Evolutionary conservation across 1,140 invertebrate genomes (phyloP).

Genomic region (Lepidurus apus): DNA sequence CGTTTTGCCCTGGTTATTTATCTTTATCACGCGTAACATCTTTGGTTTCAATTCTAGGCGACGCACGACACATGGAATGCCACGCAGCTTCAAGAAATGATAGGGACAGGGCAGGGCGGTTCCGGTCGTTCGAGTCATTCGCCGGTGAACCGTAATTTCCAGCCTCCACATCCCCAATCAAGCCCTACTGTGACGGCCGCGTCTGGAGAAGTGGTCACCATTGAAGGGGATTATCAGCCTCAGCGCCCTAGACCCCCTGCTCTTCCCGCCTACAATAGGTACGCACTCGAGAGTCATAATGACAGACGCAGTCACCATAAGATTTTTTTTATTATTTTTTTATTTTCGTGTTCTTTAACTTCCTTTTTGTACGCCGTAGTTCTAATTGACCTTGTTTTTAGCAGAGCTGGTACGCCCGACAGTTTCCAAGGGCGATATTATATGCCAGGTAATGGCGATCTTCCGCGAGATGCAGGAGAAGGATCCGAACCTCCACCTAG

Average conservation of each 20-base stretch:
- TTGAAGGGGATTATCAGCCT: slow-evolving; percentile 59
- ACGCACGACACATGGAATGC: slow-evolving; percentile 54
- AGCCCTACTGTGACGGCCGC: background rate
- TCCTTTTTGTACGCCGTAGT: background rate
- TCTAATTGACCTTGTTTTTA: background rate
- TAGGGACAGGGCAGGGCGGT: slow-evolving; percentile 30
- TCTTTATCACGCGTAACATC: background rate
- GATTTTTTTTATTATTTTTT: background rate
- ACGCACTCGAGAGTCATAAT: slow-evolving; percentile 33
- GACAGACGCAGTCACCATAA: background rate
- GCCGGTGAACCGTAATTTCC: slow-evolving; percentile 22
- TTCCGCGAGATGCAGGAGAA: background rate
- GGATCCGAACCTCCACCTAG: slow-evolving; percentile 26
- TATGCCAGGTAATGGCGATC: background rate
- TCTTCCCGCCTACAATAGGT: slow-evolving; percentile 27
- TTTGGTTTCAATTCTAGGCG: slow-evolving; percentile 43
- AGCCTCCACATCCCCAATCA: slow-evolving; percentile 13
- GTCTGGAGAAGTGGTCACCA: slow-evolving; percentile 56
- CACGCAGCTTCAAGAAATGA: slow-evolving; percentile 44
- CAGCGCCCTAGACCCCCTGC: slow-evolving; percentile 37
- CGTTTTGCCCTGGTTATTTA: slow-evolving; percentile 16
- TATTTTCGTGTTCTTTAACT: background rate
- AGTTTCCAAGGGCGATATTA: slow-evolving; percentile 14
- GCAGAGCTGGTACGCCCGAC: slow-evolving; percentile 17
- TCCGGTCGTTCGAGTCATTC: slow-evolving; percentile 10